Base-by-base conservation (phyloP, 2,113 vertebrate species). In the Coturnix japonica region DNA sequence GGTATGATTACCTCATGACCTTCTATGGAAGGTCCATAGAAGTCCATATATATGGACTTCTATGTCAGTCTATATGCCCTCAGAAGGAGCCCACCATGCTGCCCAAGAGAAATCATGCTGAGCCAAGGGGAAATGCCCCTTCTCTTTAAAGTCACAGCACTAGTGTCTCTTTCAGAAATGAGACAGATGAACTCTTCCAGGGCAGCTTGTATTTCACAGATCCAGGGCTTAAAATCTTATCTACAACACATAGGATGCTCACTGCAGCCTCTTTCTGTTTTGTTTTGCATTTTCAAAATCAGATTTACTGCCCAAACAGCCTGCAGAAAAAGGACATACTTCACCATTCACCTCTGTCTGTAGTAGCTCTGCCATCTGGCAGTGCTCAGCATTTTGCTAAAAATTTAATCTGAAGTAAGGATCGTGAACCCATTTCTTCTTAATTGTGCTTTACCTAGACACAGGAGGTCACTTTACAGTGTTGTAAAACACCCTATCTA, bases 291-390 rank as follows among this genome's bases (percentile, higher is more conserved):
- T 73, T 60, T 33, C 8, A 9, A 8, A 46, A 76, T 26, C 25
- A 66, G 56, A 77, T 39, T 71, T 72, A n/a, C 30, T 89, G 37
- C 31, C 26, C 51, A 78, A 85, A 60, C 61, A 91, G 59, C 60
- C 33, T 79, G 49, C 59, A 76, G 73, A 54, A 87, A 69, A 69
- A 7, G 8, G 37, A 60, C 57, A 60, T 19, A 37, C 25, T 73
- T 30, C 69, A n/a, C 51, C 72, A 81, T 39, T 84, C 80, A 63
- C 67, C 47, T 91, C 65, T 84, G 59, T 70, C 69, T 86, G 44
- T 26, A 79, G 71, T 63, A 79, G 61, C 59, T 87, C 73, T 95
- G 71, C 71, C 77, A 91, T 89, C 63, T 92, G 83, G 39, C 81
- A 84, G 30, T 59, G 69, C n/a, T 31, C 86, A 73, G 63, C 56